Percentiles rank a stretch among this genome's conserved stretches.
Evolutionary conservation across 2,888 invertebrate genomes (phyloP).

Genomic region (Drosophila lutescens): DNA sequence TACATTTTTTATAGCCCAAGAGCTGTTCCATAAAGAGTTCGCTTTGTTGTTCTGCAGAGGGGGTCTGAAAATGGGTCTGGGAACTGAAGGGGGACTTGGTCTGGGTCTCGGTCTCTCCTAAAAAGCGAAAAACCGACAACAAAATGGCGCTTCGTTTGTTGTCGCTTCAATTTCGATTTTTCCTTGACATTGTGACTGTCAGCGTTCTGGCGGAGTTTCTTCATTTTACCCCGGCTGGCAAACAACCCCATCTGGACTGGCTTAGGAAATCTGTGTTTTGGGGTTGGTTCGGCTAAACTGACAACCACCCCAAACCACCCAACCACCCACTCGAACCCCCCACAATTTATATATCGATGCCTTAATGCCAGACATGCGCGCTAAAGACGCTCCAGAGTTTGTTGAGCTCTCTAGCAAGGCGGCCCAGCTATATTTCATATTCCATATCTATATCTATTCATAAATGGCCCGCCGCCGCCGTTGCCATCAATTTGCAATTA

Average conservation of each 20-base stretch:
- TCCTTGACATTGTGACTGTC: constrained; percentile 75
- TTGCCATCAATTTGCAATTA: constrained; percentile 73
- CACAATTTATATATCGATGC: constrained; percentile 53
- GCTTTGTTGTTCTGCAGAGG: constrained; percentile 42
- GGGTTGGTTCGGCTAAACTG: constrained; percentile 57
- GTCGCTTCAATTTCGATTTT: constrained; percentile 56
- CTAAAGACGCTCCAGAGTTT: constrained; percentile 58
- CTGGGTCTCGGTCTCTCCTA: constrained; percentile 10
- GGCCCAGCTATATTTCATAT: constrained; percentile 21
- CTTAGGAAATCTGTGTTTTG: constrained; percentile 75
- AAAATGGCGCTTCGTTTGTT: constrained; percentile 66
- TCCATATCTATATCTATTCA: constrained; percentile 69
- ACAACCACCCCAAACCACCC: constrained; percentile 21
- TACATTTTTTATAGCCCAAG: constrained; percentile 46
- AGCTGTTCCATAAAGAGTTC: constrained; percentile 41
- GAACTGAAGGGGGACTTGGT: neutral
- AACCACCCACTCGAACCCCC: constrained; percentile 19
- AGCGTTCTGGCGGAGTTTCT: constrained; percentile 57
- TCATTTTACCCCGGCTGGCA: constrained; percentile 59
- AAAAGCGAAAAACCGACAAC: constrained; percentile 19
- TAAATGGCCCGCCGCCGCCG: constrained; percentile 53
- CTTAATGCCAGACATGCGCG: constrained; percentile 71
- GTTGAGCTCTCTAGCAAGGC: constrained; percentile 53
- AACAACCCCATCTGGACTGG: constrained; percentile 64
- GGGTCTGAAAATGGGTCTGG: constrained; percentile 11